phyloP scores from a whole-genome alignment of 2,888 invertebrate genomes.

The Pseudoips prasinana region DNA sequence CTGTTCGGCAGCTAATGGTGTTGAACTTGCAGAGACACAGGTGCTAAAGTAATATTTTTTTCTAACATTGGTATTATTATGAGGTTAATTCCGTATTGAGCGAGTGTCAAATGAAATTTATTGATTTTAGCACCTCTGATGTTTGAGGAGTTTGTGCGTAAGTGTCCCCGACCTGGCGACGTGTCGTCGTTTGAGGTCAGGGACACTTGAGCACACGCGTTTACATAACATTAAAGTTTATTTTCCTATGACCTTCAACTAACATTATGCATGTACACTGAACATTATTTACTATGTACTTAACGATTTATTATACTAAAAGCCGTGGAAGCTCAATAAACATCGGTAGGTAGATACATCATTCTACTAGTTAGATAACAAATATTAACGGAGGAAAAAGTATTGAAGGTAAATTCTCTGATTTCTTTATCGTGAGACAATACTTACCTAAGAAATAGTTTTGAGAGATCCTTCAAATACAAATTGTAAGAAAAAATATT shows the following conservation, averaged over 20 bases:
- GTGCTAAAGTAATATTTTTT: conserved; percentile 24
- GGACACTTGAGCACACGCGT: conserved; percentile 34
- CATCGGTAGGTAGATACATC: too few relatives aligned
- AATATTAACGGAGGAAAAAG: too few relatives aligned
- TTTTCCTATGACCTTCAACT: conserved; percentile 16
- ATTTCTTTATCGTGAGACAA: too few relatives aligned
- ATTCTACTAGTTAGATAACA: too few relatives aligned
- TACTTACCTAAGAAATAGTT: too few relatives aligned
- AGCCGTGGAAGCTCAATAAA: conserved; percentile 1
- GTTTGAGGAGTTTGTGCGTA: conserved; percentile 50
- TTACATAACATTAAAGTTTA: conserved; percentile 28
- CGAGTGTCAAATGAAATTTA: conserved; percentile 49
- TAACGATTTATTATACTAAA: conserved; percentile 6
- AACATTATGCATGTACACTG: conserved; percentile 8
- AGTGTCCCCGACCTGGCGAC: conserved; percentile 41
- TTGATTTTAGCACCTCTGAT: conserved; percentile 59
- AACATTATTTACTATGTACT: conserved; percentile 20
- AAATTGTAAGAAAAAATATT: too few relatives aligned
- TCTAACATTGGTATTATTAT: too few relatives aligned
- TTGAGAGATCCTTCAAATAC: too few relatives aligned
- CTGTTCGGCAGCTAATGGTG: conserved; percentile 16
- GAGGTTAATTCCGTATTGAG: conserved; percentile 29
- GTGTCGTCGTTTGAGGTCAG: conserved; percentile 46
- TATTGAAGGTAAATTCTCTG: too few relatives aligned
- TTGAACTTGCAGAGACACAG: conserved; percentile 15